Base-by-base conservation (phyloP, 2,797 vertebrate species). In the Sternarchorhynchus goeldii region DNA sequence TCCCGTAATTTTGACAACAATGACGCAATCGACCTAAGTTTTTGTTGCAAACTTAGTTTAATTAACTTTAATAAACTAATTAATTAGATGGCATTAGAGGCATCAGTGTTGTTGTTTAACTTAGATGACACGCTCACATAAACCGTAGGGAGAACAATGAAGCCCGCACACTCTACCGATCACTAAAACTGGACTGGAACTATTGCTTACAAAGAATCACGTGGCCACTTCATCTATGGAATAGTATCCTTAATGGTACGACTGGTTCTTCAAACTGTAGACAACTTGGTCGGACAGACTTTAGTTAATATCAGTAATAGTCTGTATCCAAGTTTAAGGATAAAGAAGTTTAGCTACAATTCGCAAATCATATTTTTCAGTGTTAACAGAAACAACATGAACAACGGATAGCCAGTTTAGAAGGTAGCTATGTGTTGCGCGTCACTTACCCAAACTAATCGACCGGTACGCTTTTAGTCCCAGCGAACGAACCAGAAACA, bases 181-280 rank as follows among this genome's bases (percentile, higher is more conserved):
- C 39, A 10, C 6, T 41, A 41, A 41, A 14, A 50, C 45, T 12
- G 10, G 10, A 50, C 45, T 50, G 8, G 10, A 50, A 50, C 45
- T 50, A 50, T 12, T 50, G 45, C 45, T 50, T 12, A 50, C 8
- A 10, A 50, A 50, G 2, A 12, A 50, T 85, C 88, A 88, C 86
- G 86, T 88, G 86, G 79, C 5, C 56, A 29, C 70, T 57, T 32
- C 65, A 56, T 50, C 45, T 50, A 14, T 50, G 45, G 45, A 12
- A 50, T 7, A 4, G 45, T 50, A 50, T 10, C 66, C 69, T 77
- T 69, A 63, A 69, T 66, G 53, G 5, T 65, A 77, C 81, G 81
- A 80, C 77, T 14, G 45, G 45, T 50, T 50, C 71, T 56, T 77
- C 81, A 70, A 87, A 82, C 83, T 84, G 84, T 21, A 36, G 56